phyloP scores from a whole-genome alignment of 1,140 invertebrate genomes.

The Neoseiulus cucumeris region DNA sequence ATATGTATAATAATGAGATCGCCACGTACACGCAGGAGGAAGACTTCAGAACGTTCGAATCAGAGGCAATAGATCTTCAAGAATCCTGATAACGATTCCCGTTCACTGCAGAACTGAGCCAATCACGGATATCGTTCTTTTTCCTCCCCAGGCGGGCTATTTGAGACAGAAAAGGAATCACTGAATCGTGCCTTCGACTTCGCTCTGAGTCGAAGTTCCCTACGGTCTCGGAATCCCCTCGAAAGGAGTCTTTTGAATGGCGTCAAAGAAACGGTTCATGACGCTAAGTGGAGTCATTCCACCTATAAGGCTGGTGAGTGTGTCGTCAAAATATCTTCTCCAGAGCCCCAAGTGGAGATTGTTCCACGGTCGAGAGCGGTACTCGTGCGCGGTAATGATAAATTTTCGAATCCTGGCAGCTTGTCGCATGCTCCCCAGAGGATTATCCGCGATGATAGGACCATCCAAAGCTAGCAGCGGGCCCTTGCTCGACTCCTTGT shows the following conservation, averaged over 20 bases:
- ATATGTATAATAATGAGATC: too few relatives aligned
- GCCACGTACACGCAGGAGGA: too few relatives aligned
- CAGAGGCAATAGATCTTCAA: too few relatives aligned
- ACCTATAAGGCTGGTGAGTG: background rate
- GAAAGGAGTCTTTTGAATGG: background rate
- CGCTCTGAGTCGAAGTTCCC: background rate
- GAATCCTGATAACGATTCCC: too few relatives aligned
- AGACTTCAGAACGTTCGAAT: too few relatives aligned
- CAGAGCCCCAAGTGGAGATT: background rate
- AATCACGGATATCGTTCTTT: too few relatives aligned
- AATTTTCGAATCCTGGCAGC: background rate
- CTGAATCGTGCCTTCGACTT: background rate
- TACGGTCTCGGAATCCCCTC: background rate
- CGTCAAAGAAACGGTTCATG: background rate
- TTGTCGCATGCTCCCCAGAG: background rate
- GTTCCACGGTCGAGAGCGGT: background rate
- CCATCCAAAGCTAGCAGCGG: background rate
- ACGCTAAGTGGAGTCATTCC: background rate
- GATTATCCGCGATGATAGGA: background rate
- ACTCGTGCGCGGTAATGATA: background rate
- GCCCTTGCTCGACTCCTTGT: background rate
- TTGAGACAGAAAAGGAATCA: background rate
- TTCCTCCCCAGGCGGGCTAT: too few relatives aligned
- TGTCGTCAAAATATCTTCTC: background rate
- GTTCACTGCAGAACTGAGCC: too few relatives aligned